These are phyloP conservation scores for Cotesia chilonis DNA, from an alignment of 1,140 invertebrate genomes.

Conservation along the genomic window DNA sequence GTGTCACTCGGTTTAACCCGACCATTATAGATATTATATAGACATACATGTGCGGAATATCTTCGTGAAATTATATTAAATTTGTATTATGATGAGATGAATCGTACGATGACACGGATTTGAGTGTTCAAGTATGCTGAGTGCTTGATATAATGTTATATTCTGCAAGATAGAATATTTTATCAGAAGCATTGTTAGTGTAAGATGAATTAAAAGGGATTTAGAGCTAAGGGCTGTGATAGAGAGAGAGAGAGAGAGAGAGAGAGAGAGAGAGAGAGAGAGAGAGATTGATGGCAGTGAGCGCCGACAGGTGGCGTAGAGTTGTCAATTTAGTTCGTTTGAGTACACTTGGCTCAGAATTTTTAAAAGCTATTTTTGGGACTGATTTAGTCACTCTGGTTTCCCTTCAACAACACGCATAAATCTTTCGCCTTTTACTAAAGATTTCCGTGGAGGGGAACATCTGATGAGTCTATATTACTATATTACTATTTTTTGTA, in stretches of 20 bases:
- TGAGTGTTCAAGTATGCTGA: neutral
- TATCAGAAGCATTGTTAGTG: no score
- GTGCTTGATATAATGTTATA: neutral
- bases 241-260: no score
- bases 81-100: constrained; percentile 1
- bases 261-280: no score
- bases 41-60: neutral
- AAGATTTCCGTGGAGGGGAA: constrained; percentile 41
- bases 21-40: neutral
- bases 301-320: no score
- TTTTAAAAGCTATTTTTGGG: no score
- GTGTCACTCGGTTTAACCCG: constrained; percentile 15
- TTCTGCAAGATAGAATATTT: no score
- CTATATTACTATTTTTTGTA: constrained; percentile 56
- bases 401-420: constrained; percentile 39
- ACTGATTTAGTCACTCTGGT: constrained; percentile 24
- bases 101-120: constrained; percentile 4
- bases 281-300: no score
- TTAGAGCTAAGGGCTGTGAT: no score
- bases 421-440: constrained; percentile 43
- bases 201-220: no score
- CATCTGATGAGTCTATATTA: constrained; percentile 51
- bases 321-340: no score
- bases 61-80: neutral
- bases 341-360: no score